A percentile compares a stretch with the other conserved stretches of the same genome.
These are phyloP conservation scores for Zenarchopterus dispar DNA, from an alignment of 2,797 vertebrate genomes.

Conservation along the genomic window DNA sequence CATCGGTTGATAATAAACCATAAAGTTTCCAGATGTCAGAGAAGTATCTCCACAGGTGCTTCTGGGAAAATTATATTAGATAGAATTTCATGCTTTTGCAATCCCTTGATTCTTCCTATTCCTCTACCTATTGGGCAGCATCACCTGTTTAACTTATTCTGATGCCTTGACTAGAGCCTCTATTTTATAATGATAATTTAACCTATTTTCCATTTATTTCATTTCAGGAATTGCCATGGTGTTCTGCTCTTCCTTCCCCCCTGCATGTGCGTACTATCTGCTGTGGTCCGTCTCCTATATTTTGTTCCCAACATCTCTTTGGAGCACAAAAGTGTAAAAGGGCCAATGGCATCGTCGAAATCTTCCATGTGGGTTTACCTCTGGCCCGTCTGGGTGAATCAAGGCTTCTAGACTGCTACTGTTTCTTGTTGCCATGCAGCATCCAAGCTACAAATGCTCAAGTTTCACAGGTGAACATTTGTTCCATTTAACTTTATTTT, in stretches of 20 bases:
- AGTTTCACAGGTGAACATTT: constrained; percentile 26
- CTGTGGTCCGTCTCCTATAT: constrained; percentile 93
- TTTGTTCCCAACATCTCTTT: constrained; percentile 88
- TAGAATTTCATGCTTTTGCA: too few species aligned
- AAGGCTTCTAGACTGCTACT: constrained; percentile 50
- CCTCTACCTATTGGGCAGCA: too few species aligned
- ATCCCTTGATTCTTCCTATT: too few species aligned
- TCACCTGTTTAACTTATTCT: background rate
- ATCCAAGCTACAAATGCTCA: constrained; percentile 45
- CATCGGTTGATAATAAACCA: too few species aligned
- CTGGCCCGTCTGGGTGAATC: constrained; percentile 38
- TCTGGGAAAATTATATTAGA: too few species aligned
- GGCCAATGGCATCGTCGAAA: constrained; percentile 2
- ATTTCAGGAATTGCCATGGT: constrained; percentile 84
- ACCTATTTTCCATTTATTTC: background rate
- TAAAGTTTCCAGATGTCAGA: too few species aligned
- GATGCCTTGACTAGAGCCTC: background rate
- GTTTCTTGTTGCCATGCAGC: constrained; percentile 46
- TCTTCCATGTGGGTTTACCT: constrained; percentile 27
- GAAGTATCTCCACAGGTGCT: too few species aligned
- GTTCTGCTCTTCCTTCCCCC: constrained; percentile 83
- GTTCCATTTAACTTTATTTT: constrained; percentile 45
- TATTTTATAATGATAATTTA: background rate
- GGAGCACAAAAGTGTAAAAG: constrained; percentile 87
- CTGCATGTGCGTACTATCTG: constrained; percentile 90